Evolutionary conservation across 2,888 invertebrate species (phyloP).

Genomic region (Drosophila atripex): DNA sequence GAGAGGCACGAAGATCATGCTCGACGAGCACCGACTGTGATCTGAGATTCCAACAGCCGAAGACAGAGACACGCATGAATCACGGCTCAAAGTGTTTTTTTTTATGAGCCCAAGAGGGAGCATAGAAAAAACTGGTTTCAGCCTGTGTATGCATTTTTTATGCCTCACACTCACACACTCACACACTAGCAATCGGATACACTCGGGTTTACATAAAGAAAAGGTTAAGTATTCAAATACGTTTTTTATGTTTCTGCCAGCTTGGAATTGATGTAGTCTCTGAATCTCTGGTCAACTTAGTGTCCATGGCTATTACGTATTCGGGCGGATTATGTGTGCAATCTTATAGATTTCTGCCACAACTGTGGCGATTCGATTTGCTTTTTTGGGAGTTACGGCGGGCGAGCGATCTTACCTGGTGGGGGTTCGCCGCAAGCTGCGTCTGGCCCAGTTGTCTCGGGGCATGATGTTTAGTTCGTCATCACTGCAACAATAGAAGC

Average conservation of each 20-base stretch:
- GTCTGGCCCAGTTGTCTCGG: slow-evolving; percentile 93
- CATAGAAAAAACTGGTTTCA: slow-evolving; percentile 72
- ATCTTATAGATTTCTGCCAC: slow-evolving; percentile 40
- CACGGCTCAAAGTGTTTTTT: slow-evolving; percentile 57
- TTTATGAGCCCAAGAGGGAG: slow-evolving; percentile 30
- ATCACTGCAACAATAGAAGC: slow-evolving; percentile 83
- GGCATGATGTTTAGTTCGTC: slow-evolving; percentile 87
- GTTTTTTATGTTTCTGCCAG: slow-evolving; percentile 29
- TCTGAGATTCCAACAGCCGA: slow-evolving; percentile 35
- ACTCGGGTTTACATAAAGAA: slow-evolving; percentile 44
- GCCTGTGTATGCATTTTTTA: slow-evolving; percentile 50
- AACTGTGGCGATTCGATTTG: slow-evolving; percentile 25
- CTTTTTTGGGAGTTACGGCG: slow-evolving; percentile 2
- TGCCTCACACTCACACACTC: slow-evolving; percentile 35
- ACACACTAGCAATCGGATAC: not conserved
- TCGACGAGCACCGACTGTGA: slow-evolving; percentile 47
- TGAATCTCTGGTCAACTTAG: slow-evolving; percentile 31
- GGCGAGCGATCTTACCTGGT: slow-evolving; percentile 87
- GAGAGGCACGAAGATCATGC: slow-evolving; percentile 16
- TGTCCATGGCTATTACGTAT: slow-evolving; percentile 62
- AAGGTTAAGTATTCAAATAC: slow-evolving; percentile 75
- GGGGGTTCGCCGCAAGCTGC: slow-evolving; percentile 91
- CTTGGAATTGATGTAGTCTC: slow-evolving; percentile 32
- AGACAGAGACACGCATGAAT: slow-evolving; percentile 66
- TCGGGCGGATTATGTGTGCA: slow-evolving; percentile 47